A percentile compares a stretch with the other conserved stretches of the same genome.
phyloP scores from a whole-genome alignment of 2,113 vertebrate genomes.

The Amia ocellicauda region DNA sequence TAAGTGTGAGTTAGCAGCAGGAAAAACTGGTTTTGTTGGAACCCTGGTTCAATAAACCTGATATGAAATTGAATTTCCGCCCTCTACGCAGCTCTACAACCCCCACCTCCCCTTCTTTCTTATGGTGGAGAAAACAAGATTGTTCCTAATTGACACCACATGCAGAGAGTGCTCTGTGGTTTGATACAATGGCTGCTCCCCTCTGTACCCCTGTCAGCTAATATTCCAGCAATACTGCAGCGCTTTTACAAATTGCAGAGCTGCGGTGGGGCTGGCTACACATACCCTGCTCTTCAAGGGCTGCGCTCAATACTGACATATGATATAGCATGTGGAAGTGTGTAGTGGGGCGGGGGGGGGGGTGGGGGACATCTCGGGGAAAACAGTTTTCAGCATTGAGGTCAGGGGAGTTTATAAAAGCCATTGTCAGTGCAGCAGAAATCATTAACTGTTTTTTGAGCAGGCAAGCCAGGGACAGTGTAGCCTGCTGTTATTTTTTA shows the following conservation, averaged over 20 bases:
- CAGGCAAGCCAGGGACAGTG: too few relatives aligned
- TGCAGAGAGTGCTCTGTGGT: constrained; percentile 72
- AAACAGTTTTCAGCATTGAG: too few relatives aligned
- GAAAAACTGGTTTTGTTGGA: constrained; percentile 20
- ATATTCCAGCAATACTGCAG: constrained; percentile 54
- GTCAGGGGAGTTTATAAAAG: too few relatives aligned
- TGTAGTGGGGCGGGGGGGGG: constrained; percentile 37
- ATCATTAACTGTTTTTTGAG: too few relatives aligned
- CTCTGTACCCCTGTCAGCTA: constrained; percentile 51
- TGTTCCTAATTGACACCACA: constrained; percentile 79
- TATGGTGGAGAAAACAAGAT: constrained; percentile 73
- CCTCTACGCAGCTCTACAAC: constrained; percentile 25
- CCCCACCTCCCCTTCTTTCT: constrained; percentile 60
- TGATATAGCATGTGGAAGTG: constrained; percentile 23
- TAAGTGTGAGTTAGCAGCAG: constrained; percentile 29
- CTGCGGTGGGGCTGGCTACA: constrained; percentile 56
- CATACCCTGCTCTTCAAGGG: constrained; percentile 55
- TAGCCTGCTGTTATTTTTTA: too few relatives aligned
- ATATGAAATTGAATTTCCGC: constrained; percentile 51
- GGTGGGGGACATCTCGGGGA: constrained; percentile 26
- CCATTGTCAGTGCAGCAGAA: too few relatives aligned
- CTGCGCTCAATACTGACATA: constrained; percentile 54
- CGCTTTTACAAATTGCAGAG: constrained; percentile 48
- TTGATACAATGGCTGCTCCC: constrained; percentile 55
- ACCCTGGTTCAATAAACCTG: constrained; percentile 35